phyloP scores from a whole-genome alignment of 2,113 vertebrate species.

The Collichthys lucidus region DNA sequence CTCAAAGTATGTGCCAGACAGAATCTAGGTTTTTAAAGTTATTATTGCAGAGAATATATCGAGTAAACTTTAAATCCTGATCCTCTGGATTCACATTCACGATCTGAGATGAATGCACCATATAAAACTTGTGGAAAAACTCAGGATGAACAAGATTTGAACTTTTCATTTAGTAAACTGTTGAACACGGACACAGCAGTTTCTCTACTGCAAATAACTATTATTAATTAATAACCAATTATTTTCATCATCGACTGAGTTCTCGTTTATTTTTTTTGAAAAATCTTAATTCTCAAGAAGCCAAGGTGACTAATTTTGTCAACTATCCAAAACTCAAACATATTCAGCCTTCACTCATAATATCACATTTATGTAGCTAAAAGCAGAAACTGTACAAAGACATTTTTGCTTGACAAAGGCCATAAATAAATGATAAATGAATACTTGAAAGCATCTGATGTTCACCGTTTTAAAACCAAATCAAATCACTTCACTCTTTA shows the following conservation, averaged over 20 bases:
- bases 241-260: no score
- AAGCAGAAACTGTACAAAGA: no score
- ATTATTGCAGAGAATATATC: no score
- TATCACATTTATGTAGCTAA: no score
- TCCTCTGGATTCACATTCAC: background rate
- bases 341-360: background rate
- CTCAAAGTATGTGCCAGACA: background rate
- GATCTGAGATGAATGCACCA: background rate
- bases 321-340: background rate
- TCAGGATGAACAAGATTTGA: no score
- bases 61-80: no score
- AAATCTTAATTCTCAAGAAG: background rate
- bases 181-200: background rate
- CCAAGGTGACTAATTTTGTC: background rate
- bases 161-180: no score
- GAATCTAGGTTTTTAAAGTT: background rate
- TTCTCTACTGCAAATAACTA: background rate
- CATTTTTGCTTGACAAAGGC: background rate
- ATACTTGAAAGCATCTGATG: background rate
- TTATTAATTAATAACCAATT: no score
- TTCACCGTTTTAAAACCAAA: background rate
- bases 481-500: background rate
- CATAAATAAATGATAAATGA: no score
- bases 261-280: no score
- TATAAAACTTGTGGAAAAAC: no score